These are phyloP conservation scores for Metridium senile DNA, from an alignment of 92 coral and sea anemone species.

Conservation along the genomic window DNA sequence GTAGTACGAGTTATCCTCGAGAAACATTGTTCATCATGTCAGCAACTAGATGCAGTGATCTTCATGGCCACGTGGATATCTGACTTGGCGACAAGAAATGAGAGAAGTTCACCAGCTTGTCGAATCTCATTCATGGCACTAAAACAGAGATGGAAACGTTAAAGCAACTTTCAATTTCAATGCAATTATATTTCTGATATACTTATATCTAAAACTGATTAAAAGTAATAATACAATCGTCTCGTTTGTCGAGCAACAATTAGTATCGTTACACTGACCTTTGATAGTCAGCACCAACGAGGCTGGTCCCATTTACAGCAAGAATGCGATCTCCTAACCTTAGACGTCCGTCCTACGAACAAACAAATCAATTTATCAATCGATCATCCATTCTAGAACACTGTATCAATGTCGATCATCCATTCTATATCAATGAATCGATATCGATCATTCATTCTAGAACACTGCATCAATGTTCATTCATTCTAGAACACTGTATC, in stretches of 20 bases:
- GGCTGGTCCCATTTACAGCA: conserved; percentile 98
- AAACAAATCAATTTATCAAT: neutral
- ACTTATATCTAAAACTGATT: no score
- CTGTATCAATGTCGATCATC: no score
- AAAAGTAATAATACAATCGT: neutral
- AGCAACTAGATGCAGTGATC: conserved; percentile 98
- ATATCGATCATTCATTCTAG: neutral
- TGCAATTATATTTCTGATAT: no score
- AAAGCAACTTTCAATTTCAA: no score
- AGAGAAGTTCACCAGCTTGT: conserved; percentile 80
- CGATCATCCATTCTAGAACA: neutral
- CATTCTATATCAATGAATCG: no score
- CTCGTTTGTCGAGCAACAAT: neutral
- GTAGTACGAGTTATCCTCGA: no score
- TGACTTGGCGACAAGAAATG: conserved; percentile 97
- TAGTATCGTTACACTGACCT: conserved; percentile 46
- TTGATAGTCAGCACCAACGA: conserved; percentile 98
- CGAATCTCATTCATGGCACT: conserved; percentile 99
- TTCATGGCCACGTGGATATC: conserved; percentile 98
- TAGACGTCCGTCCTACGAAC: conserved; percentile 95
- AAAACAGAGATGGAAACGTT: conserved; percentile 17
- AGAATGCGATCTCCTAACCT: conserved; percentile 96
- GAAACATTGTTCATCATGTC: neutral
- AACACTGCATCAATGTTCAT: neutral
- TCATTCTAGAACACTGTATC: neutral